Percentiles rank a stretch among this genome's conserved stretches.
Evolutionary conservation across 2,113 vertebrate species (phyloP).

Genomic region (Calyptomena viridis): DNA sequence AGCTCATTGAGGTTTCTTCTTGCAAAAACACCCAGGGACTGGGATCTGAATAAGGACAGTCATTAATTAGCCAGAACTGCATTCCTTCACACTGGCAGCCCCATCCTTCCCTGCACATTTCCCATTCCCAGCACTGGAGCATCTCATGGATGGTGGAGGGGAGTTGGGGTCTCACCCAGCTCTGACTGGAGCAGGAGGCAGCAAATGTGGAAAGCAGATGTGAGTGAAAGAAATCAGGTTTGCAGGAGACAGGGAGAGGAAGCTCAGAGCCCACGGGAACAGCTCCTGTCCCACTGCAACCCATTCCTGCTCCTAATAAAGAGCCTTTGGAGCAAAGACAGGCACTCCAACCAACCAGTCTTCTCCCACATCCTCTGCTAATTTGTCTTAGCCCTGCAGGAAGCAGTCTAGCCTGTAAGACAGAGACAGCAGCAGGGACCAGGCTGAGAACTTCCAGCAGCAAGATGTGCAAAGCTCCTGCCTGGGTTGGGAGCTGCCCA

Average conservation of each 20-base stretch:
- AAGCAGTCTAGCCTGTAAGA: neutral
- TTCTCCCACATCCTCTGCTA: neutral
- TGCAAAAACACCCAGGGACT: neutral
- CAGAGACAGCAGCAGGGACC: neutral
- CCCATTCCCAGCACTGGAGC: neutral
- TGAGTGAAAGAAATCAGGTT: neutral
- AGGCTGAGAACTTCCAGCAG: neutral
- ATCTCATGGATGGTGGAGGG: fast-evolving
- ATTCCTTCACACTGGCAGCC: neutral
- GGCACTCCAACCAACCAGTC: neutral
- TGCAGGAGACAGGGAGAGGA: neutral
- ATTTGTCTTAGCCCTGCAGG: neutral
- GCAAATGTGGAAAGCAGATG: slow-evolving; percentile 32
- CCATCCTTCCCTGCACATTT: neutral
- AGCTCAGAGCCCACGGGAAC: neutral
- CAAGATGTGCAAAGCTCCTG: neutral
- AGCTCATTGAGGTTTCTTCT: neutral
- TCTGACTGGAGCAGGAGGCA: neutral
- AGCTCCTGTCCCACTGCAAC: neutral
- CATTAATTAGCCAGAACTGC: neutral
- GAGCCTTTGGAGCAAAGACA: neutral
- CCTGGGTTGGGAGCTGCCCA: neutral
- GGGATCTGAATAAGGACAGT: neutral
- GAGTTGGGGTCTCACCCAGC: neutral
- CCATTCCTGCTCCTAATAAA: fast-evolving